A percentile compares a stretch with the other conserved stretches of the same genome.
phyloP scores from a whole-genome alignment of 64 coral and sea anemone genomes.

The Trachythela sp. region DNA sequence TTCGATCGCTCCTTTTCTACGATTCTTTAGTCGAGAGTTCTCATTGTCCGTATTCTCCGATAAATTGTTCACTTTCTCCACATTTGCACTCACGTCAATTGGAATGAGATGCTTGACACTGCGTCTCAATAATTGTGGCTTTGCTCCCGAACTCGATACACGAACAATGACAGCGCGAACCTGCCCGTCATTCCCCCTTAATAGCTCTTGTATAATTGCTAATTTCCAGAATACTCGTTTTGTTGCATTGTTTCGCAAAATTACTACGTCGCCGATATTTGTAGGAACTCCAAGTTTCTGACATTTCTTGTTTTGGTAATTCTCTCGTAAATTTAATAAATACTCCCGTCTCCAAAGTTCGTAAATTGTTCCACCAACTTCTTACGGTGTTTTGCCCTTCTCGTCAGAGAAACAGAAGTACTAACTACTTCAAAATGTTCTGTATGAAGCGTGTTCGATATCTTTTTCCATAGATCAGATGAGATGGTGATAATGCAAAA shows the following conservation, averaged over 20 bases:
- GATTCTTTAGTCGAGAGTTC: too few relatives aligned
- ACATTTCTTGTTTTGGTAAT: background rate
- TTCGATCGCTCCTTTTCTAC: too few relatives aligned
- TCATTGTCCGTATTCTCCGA: too few relatives aligned
- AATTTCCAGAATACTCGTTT: constrained; percentile 15
- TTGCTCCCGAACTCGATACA: too few relatives aligned
- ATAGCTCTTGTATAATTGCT: constrained; percentile 8
- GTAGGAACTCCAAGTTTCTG: too few relatives aligned
- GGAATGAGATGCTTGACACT: too few relatives aligned
- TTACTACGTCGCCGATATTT: background rate
- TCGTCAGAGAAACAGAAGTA: background rate
- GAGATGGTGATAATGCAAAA: constrained; percentile 13
- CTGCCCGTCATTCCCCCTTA: background rate
- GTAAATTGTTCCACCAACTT: background rate
- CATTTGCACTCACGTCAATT: too few relatives aligned
- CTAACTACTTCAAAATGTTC: background rate
- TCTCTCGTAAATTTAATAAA: background rate
- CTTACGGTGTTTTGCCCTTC: background rate
- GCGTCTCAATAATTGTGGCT: too few relatives aligned
- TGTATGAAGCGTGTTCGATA: background rate
- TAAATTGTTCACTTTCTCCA: too few relatives aligned
- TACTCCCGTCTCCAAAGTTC: background rate
- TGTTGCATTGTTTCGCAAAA: background rate
- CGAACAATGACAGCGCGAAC: background rate
- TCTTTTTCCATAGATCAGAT: background rate